These are phyloP conservation scores for Perca fluviatilis DNA, from an alignment of 2,113 vertebrate genomes.

Conservation along the genomic window DNA sequence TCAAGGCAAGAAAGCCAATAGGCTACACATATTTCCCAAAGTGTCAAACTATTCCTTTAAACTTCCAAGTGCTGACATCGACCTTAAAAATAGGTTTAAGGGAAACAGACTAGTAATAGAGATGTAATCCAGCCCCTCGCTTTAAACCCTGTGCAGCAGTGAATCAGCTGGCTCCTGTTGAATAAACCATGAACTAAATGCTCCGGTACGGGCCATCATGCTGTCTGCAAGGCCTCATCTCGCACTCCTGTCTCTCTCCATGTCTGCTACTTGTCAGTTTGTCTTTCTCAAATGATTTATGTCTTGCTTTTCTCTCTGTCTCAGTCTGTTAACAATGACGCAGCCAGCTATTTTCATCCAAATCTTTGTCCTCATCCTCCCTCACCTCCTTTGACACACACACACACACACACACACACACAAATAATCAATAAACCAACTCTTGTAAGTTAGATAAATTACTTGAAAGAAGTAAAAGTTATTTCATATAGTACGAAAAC, in stretches of 20 bases:
- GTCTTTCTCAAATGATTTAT: background rate
- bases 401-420: background rate
- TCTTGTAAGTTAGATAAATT: background rate
- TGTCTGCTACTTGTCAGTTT: slow-evolving; percentile 24
- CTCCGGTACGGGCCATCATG: slow-evolving; percentile 2
- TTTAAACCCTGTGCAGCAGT: background rate
- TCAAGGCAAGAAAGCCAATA: background rate
- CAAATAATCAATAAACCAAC: background rate
- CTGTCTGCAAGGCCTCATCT: slow-evolving; percentile 16
- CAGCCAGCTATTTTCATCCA: background rate
- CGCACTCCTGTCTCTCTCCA: slow-evolving; percentile 1
- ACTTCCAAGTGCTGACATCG: background rate
- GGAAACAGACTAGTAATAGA: background rate
- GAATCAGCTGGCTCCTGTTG: slow-evolving; percentile 41
- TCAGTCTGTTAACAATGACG: background rate
- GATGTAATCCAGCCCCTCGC: slow-evolving; percentile 11
- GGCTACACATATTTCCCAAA: background rate
- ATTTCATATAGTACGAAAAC: background rate
- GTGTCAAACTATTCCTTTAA: background rate
- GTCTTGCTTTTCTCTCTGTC: slow-evolving; percentile 2
- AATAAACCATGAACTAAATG: slow-evolving; percentile 62
- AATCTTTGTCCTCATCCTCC: slow-evolving; percentile 4
- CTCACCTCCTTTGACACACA: slow-evolving; percentile 16
- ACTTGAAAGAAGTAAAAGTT: no score
- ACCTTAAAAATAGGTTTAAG: background rate